Evolutionary conservation across 1,140 invertebrate genomes (phyloP).

Genomic region (Drosophila kanapiae): DNA sequence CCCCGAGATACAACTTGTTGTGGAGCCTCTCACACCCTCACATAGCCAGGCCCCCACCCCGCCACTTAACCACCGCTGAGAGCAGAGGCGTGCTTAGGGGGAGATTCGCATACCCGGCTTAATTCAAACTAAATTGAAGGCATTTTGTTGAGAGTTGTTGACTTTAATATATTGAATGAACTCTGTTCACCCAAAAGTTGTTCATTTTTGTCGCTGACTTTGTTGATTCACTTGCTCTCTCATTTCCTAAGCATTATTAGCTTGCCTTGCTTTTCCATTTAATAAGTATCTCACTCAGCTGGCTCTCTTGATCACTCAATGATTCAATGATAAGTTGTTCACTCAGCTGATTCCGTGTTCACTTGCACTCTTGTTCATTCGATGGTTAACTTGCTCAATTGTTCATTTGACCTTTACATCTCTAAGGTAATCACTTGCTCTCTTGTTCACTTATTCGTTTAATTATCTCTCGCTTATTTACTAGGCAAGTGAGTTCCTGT

Average conservation of each 20-base stretch:
- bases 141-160: neutral
- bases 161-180: neutral
- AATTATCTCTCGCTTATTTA: too few species aligned
- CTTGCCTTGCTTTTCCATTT: too few species aligned
- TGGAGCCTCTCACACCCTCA: conserved; percentile 17
- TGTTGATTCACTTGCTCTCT: neutral
- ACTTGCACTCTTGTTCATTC: neutral
- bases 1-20: conserved; percentile 78
- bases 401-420: neutral
- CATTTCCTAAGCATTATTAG: neutral
- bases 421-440: neutral
- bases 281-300: too few species aligned
- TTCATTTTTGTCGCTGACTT: neutral
- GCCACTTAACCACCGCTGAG: neutral
- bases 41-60: neutral
- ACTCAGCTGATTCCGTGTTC: neutral
- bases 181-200: neutral
- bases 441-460: neutral
- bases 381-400: neutral
- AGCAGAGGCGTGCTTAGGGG: neutral
- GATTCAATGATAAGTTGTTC: neutral
- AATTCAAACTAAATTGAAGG: neutral
- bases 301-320: too few species aligned
- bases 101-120: neutral
- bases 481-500: too few species aligned